Conservation (phyloP, 2,797 vertebrate species). For the Molossus molossus region DNA sequence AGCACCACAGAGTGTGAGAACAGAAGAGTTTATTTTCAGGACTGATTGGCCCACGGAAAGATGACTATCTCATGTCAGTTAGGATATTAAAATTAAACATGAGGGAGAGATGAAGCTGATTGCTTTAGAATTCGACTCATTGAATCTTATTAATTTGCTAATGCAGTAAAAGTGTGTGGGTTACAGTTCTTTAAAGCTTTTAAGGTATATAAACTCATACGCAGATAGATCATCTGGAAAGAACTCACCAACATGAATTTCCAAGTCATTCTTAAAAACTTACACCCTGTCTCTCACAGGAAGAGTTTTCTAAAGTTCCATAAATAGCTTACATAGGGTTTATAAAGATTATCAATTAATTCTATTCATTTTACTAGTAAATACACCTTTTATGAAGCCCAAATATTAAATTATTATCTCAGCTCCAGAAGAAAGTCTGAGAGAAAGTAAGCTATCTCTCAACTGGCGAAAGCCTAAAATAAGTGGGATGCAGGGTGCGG, state of each 20-base stretch:
- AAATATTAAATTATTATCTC: slow-evolving; percentile 55
- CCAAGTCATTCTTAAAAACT: slow-evolving; percentile 9
- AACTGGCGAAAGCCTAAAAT: slow-evolving; percentile 26
- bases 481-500: not conserved
- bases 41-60: not conserved
- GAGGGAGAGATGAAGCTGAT: slow-evolving; percentile 29
- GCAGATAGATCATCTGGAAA: not conserved
- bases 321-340: not conserved
- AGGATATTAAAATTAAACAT: slow-evolving; percentile 43
- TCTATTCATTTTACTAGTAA: not conserved
- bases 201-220: not conserved
- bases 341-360: slow-evolving; percentile 40
- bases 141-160: slow-evolving; percentile 45
- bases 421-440: slow-evolving; percentile 20
- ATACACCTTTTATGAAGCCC: slow-evolving; percentile 6
- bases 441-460: slow-evolving; percentile 49
- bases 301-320: not conserved
- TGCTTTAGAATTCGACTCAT: slow-evolving; percentile 32
- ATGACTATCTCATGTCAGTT: not conserved
- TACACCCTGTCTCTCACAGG: not conserved
- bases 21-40: slow-evolving; percentile 58
- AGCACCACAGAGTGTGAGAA: not conserved
- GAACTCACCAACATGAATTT: slow-evolving; percentile 41
- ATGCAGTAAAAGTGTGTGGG: not conserved
- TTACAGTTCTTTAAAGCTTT: not conserved